Base-by-base conservation (phyloP, 2,888 invertebrate species). In the Synanthedon vespiformis region DNA sequence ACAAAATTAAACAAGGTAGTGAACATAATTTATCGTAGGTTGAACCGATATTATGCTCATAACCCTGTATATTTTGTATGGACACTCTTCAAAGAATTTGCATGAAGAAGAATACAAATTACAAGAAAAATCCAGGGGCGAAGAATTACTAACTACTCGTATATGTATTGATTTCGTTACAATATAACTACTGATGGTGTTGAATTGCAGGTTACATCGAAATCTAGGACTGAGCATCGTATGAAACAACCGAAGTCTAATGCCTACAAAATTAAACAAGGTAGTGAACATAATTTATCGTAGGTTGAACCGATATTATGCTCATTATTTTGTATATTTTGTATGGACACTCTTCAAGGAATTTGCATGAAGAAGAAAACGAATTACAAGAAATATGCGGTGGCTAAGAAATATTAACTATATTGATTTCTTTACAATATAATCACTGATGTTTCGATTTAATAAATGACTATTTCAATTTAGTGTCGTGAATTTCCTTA, bases 231-330 rank as follows among this genome's bases (percentile, higher is more conserved):
- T 10, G 10, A 34, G 2, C 8, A 34, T 10, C 10, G 2, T 34
- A 34, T 34, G 2, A 10, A 34, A 34, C 34, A 8, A 34, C 34
- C 1, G 10, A 34, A 10, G 10, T 8, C 10, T 58, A 54, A 27
- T 50, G 22, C 80, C 82, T 74, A 64, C 79, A 79, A 79, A 68
- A 34, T 68, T 75, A 73, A 71, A 80, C 86, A 82, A 80, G 84
- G 82, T 82, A 84, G 80, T 77, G 80, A 74, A 74, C 80, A 72
- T 86, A 85, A 86, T 86, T 82, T 84, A 83, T 84, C 84, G 79
- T 82, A 72, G 79, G 54, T 34, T 59, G 62, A 59, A 75, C 72
- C 77, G 85, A 85, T 85, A 88, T 88, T 88, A 88, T 88, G 87
- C 85, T 73, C 83, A 74, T 81, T 82, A 85, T 78, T 83, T 81